Percentiles rank a stretch among this genome's conserved stretches.
Conservation (phyloP, 2,113 vertebrate species). For the Ammodytes marinus region DNA sequence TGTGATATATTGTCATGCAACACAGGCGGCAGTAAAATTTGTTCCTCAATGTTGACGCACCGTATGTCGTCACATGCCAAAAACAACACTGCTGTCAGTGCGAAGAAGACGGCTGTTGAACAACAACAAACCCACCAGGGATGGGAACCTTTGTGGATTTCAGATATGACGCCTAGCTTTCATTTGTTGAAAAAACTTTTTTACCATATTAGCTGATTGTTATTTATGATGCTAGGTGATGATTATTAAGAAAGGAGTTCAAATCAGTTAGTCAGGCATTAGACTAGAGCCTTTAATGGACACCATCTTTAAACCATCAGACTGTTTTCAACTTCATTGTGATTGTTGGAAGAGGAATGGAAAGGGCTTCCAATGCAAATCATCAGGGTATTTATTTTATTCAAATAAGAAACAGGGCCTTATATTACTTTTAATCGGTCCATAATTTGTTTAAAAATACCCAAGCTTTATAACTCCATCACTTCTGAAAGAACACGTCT, state of each 20-base stretch:
- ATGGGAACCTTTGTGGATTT: neutral
- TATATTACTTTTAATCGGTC: neutral
- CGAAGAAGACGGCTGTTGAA: conserved; percentile 14
- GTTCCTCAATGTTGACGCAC: conserved; percentile 26
- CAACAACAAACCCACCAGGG: conserved; percentile 7
- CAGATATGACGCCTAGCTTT: neutral
- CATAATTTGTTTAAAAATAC: neutral
- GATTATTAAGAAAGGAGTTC: neutral
- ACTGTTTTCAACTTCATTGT: neutral
- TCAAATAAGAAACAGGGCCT: neutral
- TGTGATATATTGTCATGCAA: conserved; percentile 26
- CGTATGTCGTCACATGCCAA: conserved; percentile 33
- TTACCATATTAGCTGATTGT: neutral
- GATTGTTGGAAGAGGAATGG: neutral
- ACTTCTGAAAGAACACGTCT: no score
- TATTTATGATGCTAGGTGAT: neutral
- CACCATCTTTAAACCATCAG: conserved; percentile 15
- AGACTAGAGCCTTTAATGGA: neutral
- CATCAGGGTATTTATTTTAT: neutral
- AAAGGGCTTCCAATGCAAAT: neutral
- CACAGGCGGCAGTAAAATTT: conserved; percentile 1
- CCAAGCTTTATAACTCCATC: neutral
- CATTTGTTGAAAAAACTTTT: neutral
- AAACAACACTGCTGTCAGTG: conserved; percentile 24
- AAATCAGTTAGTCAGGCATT: neutral